Base-by-base conservation (phyloP, 2,797 vertebrate species). In the Garrulus glandarius region DNA sequence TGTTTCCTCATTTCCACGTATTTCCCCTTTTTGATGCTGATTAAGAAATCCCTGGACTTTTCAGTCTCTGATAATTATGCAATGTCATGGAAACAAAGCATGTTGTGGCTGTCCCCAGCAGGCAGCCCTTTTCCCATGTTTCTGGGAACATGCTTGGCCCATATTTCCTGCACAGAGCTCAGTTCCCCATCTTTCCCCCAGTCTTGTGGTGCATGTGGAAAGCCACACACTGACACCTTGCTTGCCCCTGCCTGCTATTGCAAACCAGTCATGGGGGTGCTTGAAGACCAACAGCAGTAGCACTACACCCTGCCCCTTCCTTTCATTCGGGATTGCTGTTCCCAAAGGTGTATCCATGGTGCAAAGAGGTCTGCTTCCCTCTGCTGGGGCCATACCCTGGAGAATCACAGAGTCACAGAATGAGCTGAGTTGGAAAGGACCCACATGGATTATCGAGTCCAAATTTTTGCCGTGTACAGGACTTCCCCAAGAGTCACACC, bases 1-100 rank as follows among this genome's bases (percentile, higher is more conserved):
- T 16, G 32, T 82, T 95, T 82, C 71, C 70, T 76, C 63, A 63
- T 91, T 91, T 82, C 12, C 23, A 67, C 4, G 2, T 37, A 69
- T 70, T 96, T 95, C 78, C 56, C 13, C 29, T 85, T 94, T 95
- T 77, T 52, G n/a, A 79, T 60, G 29, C 60, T 70, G 56, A 83
- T 39, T 67, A 72, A 82, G 36, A 44, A 37, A 49, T 32, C 43
- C 16, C 19, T 26, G 52, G 60, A 52, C 32, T 82, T 90, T 75
- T 61, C 53, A 36, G 15, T 24, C 32, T 81, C 72, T n/a, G 10
- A 2, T n/a, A 10, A 43, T n/a, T 41, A 32, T 1, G 3, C 13
- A 55, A 41, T 29, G 26, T 37, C 32, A 53, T 22, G 27, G 49
- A 67, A 84, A 85, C 2, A 3, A 59, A 92, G 21, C 18, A 14